A percentile compares a stretch with the other conserved stretches of the same genome.
Conservation (phyloP, 2,113 vertebrate genomes). For the Cyphomyrus discorhynchus region DNA sequence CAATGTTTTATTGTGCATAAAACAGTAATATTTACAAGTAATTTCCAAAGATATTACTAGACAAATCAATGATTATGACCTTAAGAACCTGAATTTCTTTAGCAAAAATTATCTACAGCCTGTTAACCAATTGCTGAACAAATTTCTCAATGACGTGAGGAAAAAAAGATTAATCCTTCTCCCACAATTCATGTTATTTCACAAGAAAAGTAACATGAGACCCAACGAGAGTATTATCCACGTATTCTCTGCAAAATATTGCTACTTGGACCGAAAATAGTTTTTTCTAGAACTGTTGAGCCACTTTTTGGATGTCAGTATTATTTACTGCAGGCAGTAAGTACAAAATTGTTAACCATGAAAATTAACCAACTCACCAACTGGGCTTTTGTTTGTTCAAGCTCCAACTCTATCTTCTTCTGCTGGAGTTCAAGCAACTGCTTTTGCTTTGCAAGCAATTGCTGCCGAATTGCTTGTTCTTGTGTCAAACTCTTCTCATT, state of each 20-base stretch:
- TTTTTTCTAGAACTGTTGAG: neutral
- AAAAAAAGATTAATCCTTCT: neutral
- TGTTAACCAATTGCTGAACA: neutral
- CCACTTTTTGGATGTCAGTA: neutral
- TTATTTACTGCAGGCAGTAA: neutral
- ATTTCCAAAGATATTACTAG: neutral
- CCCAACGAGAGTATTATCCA: neutral
- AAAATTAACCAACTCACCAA: constrained; percentile 68
- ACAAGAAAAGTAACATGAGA: neutral
- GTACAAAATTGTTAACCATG: neutral
- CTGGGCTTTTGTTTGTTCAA: constrained; percentile 97
- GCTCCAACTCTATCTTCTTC: constrained; percentile 96
- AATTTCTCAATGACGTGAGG: neutral
- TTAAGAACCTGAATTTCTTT: neutral
- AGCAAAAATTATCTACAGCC: neutral
- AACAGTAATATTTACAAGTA: neutral
- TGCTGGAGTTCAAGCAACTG: constrained; percentile 97
- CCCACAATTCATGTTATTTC: neutral
- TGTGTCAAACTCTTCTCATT: constrained; percentile 82
- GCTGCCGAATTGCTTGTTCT: constrained; percentile 91
- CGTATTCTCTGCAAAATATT: neutral
- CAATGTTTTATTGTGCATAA: neutral
- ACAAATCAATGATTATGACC: neutral
- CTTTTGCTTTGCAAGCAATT: constrained; percentile 95
- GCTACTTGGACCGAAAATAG: neutral